Conservation (phyloP, 2,113 vertebrate species). For the Platichthys flesus region DNA sequence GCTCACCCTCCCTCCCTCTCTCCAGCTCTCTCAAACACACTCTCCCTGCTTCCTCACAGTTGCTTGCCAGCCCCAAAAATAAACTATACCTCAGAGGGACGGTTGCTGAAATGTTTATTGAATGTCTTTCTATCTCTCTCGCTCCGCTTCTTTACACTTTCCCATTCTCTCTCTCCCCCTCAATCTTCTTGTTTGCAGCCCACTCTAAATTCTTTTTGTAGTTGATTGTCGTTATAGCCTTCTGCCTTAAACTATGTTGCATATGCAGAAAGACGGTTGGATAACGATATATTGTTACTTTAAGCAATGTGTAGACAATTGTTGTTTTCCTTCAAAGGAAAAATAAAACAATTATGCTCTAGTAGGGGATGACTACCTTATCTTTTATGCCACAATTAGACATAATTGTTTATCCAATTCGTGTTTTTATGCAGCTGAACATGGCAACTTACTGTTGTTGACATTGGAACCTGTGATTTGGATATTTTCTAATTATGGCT, state of each 20-base stretch:
- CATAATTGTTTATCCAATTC: background rate
- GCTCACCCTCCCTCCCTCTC: conserved; percentile 48
- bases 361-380: background rate
- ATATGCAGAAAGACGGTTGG: conserved; percentile 24
- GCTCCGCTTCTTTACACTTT: conserved; percentile 4
- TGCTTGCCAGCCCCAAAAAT: conserved; percentile 74
- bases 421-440: no score
- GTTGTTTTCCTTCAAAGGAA: conserved; percentile 8
- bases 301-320: conserved; percentile 7
- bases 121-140: conserved; percentile 54
- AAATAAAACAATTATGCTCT: background rate
- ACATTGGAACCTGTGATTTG: background rate
- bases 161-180: background rate
- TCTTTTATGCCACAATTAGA: background rate
- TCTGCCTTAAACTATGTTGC: conserved; percentile 44
- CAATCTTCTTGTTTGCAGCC: conserved; percentile 29
- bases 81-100: conserved; percentile 66
- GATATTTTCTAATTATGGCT: background rate
- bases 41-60: conserved; percentile 60
- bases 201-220: conserved; percentile 30
- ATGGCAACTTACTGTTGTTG: background rate
- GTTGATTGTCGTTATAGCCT: conserved; percentile 36
- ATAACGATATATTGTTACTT: conserved; percentile 27
- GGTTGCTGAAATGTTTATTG: conserved; percentile 62
- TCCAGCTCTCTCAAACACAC: conserved; percentile 14